phyloP scores from a whole-genome alignment of 2,888 invertebrate species.

The Dicranocentrus wangi region DNA sequence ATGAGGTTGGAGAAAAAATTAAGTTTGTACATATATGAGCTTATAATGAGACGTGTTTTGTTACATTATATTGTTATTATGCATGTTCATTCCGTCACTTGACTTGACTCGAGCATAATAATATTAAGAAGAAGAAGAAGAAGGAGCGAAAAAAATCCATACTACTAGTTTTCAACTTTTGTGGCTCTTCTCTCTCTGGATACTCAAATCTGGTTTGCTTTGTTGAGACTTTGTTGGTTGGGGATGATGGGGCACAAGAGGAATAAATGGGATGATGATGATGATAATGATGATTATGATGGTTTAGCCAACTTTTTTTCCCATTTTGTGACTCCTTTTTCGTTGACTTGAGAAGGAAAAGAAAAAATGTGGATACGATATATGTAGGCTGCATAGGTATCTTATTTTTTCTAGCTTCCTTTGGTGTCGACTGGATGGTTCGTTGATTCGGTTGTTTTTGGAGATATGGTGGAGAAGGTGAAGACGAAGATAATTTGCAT shows the following conservation, averaged over 20 bases:
- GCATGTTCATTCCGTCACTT: slow-evolving; percentile 18
- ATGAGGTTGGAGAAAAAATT: too few relatives aligned
- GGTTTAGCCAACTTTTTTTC: slow-evolving; percentile 16
- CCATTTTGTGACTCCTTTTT: neutral
- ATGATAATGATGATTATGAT: slow-evolving; percentile 26
- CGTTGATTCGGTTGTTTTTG: slow-evolving; percentile 4
- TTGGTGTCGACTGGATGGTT: slow-evolving; percentile 17
- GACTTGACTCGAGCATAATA: too few relatives aligned
- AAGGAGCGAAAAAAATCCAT: neutral
- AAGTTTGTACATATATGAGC: slow-evolving; percentile 14
- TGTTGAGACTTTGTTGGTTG: neutral
- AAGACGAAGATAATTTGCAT: slow-evolving; percentile 21
- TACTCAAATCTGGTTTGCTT: slow-evolving; percentile 25
- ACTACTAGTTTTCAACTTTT: neutral
- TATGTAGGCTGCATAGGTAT: neutral
- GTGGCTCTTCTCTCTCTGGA: slow-evolving; percentile 22
- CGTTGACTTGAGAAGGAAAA: neutral
- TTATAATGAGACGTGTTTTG: slow-evolving; percentile 27
- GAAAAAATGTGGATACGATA: neutral
- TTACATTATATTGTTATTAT: slow-evolving; percentile 27
- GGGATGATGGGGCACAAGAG: slow-evolving; percentile 16
- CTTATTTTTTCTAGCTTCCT: neutral
- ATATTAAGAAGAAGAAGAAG: too few relatives aligned
- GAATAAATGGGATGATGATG: slow-evolving; percentile 24
- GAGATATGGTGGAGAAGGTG: neutral